Base-by-base conservation (phyloP, 2,113 vertebrate species). In the Plectropomus leopardus region DNA sequence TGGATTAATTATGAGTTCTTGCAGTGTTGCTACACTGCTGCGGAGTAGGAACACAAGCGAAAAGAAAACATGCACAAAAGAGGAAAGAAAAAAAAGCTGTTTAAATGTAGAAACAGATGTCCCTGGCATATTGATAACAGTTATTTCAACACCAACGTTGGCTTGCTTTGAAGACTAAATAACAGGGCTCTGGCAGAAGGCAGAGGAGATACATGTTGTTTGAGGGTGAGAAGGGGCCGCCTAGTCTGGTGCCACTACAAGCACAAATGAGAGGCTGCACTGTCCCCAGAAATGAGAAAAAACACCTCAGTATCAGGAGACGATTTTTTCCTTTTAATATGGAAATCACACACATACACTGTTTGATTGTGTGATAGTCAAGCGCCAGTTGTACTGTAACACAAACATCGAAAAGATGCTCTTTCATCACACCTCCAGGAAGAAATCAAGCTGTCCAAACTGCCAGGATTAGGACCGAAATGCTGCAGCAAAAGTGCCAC, bases 101-200 rank as follows among this genome's bases (percentile, higher is more conserved):
- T 80, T 61, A 70, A 78, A 74, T 59, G 72, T 14, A 67, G 74
- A 83, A 88, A 72, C 85, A 90, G 86, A 91, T 87, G 89, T 92
- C 63, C 42, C 63, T 16, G 65, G 76, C 75, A 82, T 86, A 88
- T 83, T 87, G 88, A 90, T 90, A 80, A 80, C 78, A 88, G 84
- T 84, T 86, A 87, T 91, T 88, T 83, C 53, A 74, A 69, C 82
- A 68, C 63, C 66, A 63, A 72, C 10, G 23, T 58, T 9, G 48
- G 45, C 53, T 86, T 24, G 44, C 71, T 86, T 90, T 92, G 86
- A 92, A 90, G 84, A 87, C 76, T 82, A 88, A 91, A 88, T 91
- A 90, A 81, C 66, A 79, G 77, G 58, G 66, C 50, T 23, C 4
- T 58, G 78, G 75, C 65, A 74, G 79, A 71, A 76, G 59, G 77